Evolutionary conservation across 2,888 invertebrate species (phyloP).

Genomic region (Pseudococcus jackbeardsleyi): DNA sequence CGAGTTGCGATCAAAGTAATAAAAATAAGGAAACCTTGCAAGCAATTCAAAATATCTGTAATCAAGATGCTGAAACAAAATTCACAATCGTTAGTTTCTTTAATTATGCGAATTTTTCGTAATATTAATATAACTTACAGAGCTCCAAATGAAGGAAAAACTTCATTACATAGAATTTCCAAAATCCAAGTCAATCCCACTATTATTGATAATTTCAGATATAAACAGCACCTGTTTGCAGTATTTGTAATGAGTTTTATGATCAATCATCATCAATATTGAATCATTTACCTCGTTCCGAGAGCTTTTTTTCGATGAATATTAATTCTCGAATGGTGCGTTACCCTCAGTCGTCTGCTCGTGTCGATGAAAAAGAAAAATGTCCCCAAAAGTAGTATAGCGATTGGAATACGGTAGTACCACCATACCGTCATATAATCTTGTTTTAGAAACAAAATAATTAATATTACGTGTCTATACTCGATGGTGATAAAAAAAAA

Average conservation of each 20-base stretch:
- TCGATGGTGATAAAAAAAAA: not conserved
- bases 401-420: conserved; percentile 32
- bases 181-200: conserved; percentile 83
- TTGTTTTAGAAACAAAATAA: conserved; percentile 39
- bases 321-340: conserved; percentile 32
- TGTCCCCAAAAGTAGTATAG: conserved; percentile 20
- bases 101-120: too few species aligned
- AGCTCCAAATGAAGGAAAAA: not conserved
- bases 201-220: conserved; percentile 77
- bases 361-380: conserved; percentile 46
- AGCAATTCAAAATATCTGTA: conserved; percentile 75
- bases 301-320: conserved; percentile 30
- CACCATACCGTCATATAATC: conserved; percentile 52
- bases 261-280: not conserved
- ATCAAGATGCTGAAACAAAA: conserved; percentile 71
- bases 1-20: conserved; percentile 70
- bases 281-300: not conserved
- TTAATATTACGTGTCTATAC: not conserved
- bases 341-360: not conserved
- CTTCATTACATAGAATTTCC: conserved; percentile 72
- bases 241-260: not conserved
- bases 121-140: conserved; percentile 10
- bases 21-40: conserved; percentile 76
- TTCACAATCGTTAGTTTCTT: not conserved
- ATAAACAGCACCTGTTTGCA: conserved; percentile 74